phyloP scores from a whole-genome alignment of 2,797 vertebrate genomes.

The Rousettus madagascariensis region DNA sequence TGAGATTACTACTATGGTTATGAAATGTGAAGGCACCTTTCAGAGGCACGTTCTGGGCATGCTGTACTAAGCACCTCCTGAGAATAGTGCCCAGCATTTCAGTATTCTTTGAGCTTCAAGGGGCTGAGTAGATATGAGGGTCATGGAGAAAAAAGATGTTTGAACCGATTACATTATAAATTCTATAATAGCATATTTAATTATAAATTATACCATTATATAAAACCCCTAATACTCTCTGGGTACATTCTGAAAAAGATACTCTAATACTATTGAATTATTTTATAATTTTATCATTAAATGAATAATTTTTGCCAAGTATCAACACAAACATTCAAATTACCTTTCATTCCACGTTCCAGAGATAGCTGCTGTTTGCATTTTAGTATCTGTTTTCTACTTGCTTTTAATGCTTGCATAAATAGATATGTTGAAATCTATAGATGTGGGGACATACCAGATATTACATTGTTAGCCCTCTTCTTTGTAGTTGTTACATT shows the following conservation, averaged over 20 bases:
- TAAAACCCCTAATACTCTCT: constrained; percentile 22
- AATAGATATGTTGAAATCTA: constrained; percentile 11
- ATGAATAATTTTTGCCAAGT: background rate
- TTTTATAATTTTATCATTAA: constrained; percentile 21
- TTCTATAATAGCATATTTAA: background rate
- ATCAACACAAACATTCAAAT: constrained; percentile 36
- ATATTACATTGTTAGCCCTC: background rate
- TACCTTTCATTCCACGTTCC: constrained; percentile 16
- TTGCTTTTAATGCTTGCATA: background rate
- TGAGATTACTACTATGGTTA: background rate
- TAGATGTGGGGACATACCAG: background rate
- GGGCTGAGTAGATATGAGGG: background rate
- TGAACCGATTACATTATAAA: constrained; percentile 3
- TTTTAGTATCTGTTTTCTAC: background rate
- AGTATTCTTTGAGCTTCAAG: background rate
- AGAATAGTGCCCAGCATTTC: background rate
- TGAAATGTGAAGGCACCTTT: background rate
- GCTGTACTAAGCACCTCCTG: background rate
- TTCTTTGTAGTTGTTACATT: constrained; percentile 1
- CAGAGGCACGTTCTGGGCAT: background rate
- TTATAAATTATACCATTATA: background rate
- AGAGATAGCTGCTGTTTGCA: background rate
- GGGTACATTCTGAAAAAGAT: background rate
- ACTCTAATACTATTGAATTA: background rate
- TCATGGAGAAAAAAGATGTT: constrained; percentile 10